phyloP scores from a whole-genome alignment of 2,113 vertebrate species.

The Setophaga coronata region DNA sequence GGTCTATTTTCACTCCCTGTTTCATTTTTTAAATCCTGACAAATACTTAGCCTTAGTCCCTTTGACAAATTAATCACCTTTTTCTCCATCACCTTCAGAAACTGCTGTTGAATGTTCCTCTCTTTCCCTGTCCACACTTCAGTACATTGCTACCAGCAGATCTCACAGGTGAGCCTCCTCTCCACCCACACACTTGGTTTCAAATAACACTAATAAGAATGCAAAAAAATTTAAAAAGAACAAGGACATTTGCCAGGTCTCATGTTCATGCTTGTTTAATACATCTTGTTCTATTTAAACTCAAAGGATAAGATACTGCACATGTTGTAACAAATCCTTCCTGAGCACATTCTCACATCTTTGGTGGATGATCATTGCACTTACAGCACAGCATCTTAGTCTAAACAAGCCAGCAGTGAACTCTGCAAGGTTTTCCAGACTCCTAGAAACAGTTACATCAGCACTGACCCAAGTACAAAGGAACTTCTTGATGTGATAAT shows the following conservation, averaged over 20 bases:
- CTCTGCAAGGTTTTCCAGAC: background rate
- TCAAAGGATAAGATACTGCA: background rate
- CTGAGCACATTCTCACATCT: background rate
- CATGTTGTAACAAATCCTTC: constrained; percentile 26
- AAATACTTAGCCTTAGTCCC: background rate
- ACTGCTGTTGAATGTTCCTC: background rate
- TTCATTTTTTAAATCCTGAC: background rate
- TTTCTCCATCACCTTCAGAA: background rate
- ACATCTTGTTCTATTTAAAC: background rate
- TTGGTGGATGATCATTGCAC: background rate
- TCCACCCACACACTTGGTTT: background rate
- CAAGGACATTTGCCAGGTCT: background rate
- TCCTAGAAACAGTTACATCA: background rate
- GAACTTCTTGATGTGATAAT: background rate
- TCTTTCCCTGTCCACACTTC: background rate
- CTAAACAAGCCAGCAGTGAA: background rate
- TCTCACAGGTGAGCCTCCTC: background rate
- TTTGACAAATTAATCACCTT: background rate
- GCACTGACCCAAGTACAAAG: constrained; percentile 10
- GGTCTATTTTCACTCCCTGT: background rate
- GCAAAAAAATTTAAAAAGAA: background rate
- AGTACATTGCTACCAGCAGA: rapidly evolving
- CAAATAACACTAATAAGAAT: background rate
- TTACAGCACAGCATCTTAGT: background rate
- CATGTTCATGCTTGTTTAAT: constrained; percentile 23